Evolutionary conservation across 2,888 invertebrate species (phyloP).

Genomic region (Aproaerema taeniolella): DNA sequence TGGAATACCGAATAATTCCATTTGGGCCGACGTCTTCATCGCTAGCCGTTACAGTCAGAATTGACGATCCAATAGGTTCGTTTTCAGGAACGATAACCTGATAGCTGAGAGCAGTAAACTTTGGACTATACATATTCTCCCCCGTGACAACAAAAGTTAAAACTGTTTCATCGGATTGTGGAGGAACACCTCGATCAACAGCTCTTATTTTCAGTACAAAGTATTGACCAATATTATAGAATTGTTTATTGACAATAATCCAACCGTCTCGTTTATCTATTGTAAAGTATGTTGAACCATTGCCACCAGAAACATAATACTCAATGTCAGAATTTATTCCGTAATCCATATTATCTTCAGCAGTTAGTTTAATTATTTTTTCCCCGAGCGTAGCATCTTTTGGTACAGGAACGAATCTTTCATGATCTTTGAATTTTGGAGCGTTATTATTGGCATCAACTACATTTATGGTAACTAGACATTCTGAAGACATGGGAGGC

Average conservation of each 20-base stretch:
- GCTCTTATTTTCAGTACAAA: slow-evolving; percentile 86
- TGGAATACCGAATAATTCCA: slow-evolving; percentile 90
- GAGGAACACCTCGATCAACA: slow-evolving; percentile 91
- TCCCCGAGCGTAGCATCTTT: slow-evolving; percentile 85
- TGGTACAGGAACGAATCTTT: slow-evolving; percentile 89
- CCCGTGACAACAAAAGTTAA: slow-evolving; percentile 89
- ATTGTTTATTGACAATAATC: slow-evolving; percentile 82
- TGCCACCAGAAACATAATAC: slow-evolving; percentile 85
- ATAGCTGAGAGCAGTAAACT: slow-evolving; percentile 89
- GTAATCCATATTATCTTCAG: slow-evolving; percentile 87
- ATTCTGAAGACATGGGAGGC: slow-evolving; percentile 94
- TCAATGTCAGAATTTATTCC: slow-evolving; percentile 94
- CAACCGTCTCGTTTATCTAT: slow-evolving; percentile 89
- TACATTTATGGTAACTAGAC: slow-evolving; percentile 90
- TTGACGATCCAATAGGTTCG: slow-evolving; percentile 90
- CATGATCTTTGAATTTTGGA: slow-evolving; percentile 86
- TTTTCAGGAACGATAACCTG: slow-evolving; percentile 95
- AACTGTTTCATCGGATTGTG: slow-evolving; percentile 85
- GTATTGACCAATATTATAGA: slow-evolving; percentile 77
- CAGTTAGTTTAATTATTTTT: slow-evolving; percentile 83
- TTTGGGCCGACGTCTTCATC: slow-evolving; percentile 94
- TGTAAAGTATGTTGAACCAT: slow-evolving; percentile 85
- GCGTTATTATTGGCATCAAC: slow-evolving; percentile 95
- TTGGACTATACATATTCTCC: slow-evolving; percentile 87
- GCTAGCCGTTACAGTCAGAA: slow-evolving; percentile 89